These are phyloP conservation scores for Catostylus mosaicus DNA, from an alignment of 30 jellyfish, hydroid and myxozoan species.

Conservation along the genomic window DNA sequence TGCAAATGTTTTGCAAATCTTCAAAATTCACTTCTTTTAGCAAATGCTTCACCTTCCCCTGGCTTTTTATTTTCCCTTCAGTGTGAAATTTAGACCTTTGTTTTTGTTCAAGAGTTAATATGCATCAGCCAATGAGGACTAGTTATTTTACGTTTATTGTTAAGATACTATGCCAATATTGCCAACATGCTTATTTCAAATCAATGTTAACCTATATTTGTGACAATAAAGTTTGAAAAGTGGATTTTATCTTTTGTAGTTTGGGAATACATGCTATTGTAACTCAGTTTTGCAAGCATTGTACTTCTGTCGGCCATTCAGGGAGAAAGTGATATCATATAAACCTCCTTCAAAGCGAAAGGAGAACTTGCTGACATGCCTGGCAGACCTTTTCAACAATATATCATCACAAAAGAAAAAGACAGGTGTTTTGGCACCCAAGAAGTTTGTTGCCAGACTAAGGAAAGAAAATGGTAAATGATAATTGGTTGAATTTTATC, in stretches of 20 bases:
- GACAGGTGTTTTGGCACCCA: conserved; percentile 96
- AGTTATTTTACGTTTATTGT: too few relatives aligned
- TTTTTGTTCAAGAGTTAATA: too few relatives aligned
- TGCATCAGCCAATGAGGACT: too few relatives aligned
- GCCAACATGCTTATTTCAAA: too few relatives aligned
- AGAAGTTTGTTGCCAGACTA: conserved; percentile 92
- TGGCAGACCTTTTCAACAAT: conserved; percentile 87
- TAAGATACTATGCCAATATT: too few relatives aligned
- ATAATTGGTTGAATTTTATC: background rate
- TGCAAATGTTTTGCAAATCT: background rate
- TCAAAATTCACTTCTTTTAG: background rate
- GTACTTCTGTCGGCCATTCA: conserved; percentile 97
- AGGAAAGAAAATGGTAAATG: conserved; percentile 95
- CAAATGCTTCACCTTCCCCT: too few relatives aligned
- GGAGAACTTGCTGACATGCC: conserved; percentile 92
- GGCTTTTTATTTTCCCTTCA: too few relatives aligned
- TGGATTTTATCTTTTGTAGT: conserved; percentile 61
- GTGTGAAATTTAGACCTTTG: too few relatives aligned
- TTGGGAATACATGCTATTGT: conserved; percentile 98
- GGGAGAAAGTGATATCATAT: conserved; percentile 91
- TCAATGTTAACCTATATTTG: too few relatives aligned
- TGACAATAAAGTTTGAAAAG: too few relatives aligned
- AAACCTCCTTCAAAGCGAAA: conserved; percentile 92
- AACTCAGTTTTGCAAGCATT: conserved; percentile 98
- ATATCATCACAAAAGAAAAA: conserved; percentile 96